Evolutionary conservation across 2,113 vertebrate species (phyloP), one percentile per base, ranked within the genome.

Genomic region (Dendropsophus ebraccatus): DNA sequence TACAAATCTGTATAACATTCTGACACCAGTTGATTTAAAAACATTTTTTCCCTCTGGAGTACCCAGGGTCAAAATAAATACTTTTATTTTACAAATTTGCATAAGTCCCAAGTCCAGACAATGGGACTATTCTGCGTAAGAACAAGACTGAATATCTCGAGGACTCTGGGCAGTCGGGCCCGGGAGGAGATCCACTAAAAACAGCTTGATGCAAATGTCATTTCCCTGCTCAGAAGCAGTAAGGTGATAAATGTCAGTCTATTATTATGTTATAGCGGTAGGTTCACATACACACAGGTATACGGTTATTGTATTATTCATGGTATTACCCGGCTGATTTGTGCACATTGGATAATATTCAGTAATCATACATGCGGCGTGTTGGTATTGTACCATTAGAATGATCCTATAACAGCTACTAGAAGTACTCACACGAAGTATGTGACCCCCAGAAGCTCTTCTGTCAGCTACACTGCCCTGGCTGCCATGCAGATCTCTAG

Each of bases 401-500:
- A 88, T 88, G 89, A 88, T 87, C 90, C 91, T 91, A 90, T 87
- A 89, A 70, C 19, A 69, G 35, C 75, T 73, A 86, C 76, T 45
- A 78, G 82, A 90, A 90, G 95, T 98, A 98, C 98, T 99, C 97
- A 99, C 97, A 92, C 94, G 95, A 93, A 94, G 92, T 92, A 94
- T 52, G 93, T 94, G 93, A 91, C 94, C 95, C 95, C 93, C 96
- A 92, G 94, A 94, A 95, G 94, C 93, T 94, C 94, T 95, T 96
- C 96, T 92, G 86, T 97, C 97, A 94, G 94, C 94, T 94, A 93
- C 89, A 94, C 94, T 96, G 91, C 96, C 95, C 89, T 97, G 97
- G 96, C 97, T 97, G 96, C 95, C 95, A 95, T 94, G 96, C 95
- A 98, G 94, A 89, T 96, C 97, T 94, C 96, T 97, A 97, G 93